Evolutionary conservation across 2,797 vertebrate genomes (phyloP).

Genomic region (Linurgus olivaceus): DNA sequence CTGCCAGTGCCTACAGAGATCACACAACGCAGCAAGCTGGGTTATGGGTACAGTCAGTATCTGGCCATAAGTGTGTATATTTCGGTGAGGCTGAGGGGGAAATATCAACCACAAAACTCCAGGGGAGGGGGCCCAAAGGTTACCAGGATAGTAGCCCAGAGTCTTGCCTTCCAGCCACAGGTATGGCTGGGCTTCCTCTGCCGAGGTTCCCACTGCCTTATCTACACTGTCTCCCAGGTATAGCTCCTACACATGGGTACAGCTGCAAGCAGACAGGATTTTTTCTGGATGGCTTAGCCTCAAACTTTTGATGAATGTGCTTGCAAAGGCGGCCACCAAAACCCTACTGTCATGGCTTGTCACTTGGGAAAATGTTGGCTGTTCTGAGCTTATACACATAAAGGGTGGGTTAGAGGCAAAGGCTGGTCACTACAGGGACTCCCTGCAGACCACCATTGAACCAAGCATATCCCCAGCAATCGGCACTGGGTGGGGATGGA

Average conservation of each 20-base stretch:
- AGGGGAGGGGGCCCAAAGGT: neutral
- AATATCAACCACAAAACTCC: neutral
- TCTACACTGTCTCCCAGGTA: neutral
- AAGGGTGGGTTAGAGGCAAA: rapidly evolving
- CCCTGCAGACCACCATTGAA: neutral
- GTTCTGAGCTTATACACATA: neutral
- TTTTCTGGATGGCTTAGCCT: neutral
- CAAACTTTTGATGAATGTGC: neutral
- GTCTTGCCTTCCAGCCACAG: neutral
- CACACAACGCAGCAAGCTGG: neutral
- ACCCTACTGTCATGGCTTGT: neutral
- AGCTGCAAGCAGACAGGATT: neutral
- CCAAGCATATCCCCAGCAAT: rapidly evolving
- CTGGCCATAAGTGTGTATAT: rapidly evolving
- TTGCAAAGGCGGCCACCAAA: neutral
- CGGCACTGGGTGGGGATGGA: rapidly evolving
- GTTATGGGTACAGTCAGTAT: neutral
- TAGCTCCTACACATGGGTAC: rapidly evolving
- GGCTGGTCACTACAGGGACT: neutral
- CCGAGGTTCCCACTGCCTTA: neutral
- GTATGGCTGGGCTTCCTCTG: neutral
- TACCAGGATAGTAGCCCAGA: neutral
- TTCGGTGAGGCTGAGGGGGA: neutral
- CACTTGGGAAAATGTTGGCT: neutral
- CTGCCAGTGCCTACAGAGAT: rapidly evolving